Base-by-base conservation (phyloP, 2,113 vertebrate species). In the Coptodon rendalli region DNA sequence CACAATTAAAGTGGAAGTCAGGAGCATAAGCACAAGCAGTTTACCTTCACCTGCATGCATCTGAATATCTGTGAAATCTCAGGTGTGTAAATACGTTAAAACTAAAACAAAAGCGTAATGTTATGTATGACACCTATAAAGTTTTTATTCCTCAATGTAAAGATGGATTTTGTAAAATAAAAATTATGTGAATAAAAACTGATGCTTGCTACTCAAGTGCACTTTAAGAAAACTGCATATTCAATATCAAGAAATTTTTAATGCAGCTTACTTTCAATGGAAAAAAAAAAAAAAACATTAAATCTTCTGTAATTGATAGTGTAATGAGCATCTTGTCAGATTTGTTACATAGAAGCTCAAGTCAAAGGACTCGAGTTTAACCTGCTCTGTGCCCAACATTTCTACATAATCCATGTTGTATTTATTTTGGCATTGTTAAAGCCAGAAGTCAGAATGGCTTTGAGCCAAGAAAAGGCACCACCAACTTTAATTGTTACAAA, bases 271-370 rank as follows among this genome's bases (percentile, higher is more conserved):
- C 5, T 34, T 61, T 61, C 29, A 61, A 53, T 34, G 7, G 7
- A 1, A 2, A 19, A 1, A 11, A 19, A 19, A 19, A 2, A 19
- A 1, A 5, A 5, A 8, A 2, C 3, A 29, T 16, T 1, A 16
- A 31, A 7, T 19, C 5, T 61, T 34, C 16, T 63, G 9, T 11
- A 63, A 63, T 4, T 36, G 31, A 22, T 19, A 63, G 2, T 11
- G 1, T 34, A 0, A 6, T 11, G 16, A 63, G 59, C 59, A 4
- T 31, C 31, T 31, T 36, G 9, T 19, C 59, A 19, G 29, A 36
- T 63, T 34, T 63, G 16, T 0, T 63, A 36, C 29, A 19, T 34
- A 63, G 29, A 63, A 11, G 59, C 16, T 19, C 2, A 63, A 36
- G 31, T 36, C 31, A 63, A 11, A 19, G 9, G 31, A 63, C 17